Conservation (phyloP, 2,113 vertebrate genomes). For the Cavia porcellus region DNA sequence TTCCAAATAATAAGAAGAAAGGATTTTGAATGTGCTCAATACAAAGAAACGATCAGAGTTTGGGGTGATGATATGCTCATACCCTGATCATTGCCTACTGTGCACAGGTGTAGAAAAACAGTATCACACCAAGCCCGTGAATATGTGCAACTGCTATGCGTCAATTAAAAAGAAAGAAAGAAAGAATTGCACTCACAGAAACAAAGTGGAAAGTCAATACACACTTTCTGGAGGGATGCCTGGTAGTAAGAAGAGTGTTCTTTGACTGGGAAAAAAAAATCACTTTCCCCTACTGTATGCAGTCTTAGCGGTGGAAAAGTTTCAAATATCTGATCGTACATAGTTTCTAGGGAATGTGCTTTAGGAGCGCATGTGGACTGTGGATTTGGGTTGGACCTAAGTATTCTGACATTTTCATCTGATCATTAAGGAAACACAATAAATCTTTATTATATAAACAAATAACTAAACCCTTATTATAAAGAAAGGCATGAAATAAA, state of each 20-base stretch:
- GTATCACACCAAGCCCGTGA: neutral
- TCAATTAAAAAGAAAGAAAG: neutral
- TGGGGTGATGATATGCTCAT: neutral
- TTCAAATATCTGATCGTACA: neutral
- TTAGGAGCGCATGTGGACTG: neutral
- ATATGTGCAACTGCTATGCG: neutral
- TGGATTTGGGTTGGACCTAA: neutral
- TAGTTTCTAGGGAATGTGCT: neutral
- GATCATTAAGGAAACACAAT: conserved; percentile 16
- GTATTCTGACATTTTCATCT: neutral
- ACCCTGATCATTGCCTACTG: neutral
- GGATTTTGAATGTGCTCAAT: neutral
- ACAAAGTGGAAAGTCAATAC: neutral
- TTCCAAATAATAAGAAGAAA: neutral
- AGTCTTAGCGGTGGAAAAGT: neutral
- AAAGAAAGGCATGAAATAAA: neutral
- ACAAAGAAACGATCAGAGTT: neutral
- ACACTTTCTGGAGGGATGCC: neutral
- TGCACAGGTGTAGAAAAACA: neutral
- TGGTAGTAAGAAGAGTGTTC: neutral
- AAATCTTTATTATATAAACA: neutral
- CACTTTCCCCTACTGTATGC: neutral
- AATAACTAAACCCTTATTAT: neutral
- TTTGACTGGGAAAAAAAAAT: neutral
- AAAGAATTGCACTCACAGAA: neutral